A percentile compares a stretch with the other conserved stretches of the same genome.
Evolutionary conservation across 2,888 invertebrate genomes (phyloP).

Genomic region (Eristalis tenax): DNA sequence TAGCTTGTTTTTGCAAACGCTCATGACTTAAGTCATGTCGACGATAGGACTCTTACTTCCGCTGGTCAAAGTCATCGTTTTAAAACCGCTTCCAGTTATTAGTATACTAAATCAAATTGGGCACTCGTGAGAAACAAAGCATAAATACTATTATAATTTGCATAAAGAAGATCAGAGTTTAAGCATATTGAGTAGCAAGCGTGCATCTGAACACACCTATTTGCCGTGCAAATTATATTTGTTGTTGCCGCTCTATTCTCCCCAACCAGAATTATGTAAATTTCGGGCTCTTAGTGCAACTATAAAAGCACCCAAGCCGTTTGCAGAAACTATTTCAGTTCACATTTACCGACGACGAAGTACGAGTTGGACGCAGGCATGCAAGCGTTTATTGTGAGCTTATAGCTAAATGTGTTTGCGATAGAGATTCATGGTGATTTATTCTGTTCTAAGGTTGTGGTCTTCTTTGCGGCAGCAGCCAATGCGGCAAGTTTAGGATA

Average conservation of each 20-base stretch:
- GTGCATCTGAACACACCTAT: neutral
- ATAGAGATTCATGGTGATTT: neutral
- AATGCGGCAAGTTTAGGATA: conserved; percentile 23
- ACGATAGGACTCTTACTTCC: too few relatives aligned
- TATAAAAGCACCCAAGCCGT: neutral
- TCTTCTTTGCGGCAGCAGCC: conserved; percentile 21
- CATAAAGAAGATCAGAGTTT: neutral
- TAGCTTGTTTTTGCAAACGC: too few relatives aligned
- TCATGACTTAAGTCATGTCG: too few relatives aligned
- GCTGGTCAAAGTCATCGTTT: too few relatives aligned
- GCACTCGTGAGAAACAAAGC: too few relatives aligned
- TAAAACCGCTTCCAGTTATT: too few relatives aligned
- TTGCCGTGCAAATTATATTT: neutral
- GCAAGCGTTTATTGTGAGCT: neutral
- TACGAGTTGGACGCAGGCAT: neutral
- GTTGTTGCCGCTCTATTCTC: neutral
- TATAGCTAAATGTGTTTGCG: neutral
- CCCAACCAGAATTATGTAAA: neutral
- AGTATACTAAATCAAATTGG: too few relatives aligned
- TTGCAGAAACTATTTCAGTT: neutral
- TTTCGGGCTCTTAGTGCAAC: neutral
- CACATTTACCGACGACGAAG: neutral
- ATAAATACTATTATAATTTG: neutral
- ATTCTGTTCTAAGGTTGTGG: neutral
- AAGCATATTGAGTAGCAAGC: neutral